These are phyloP conservation scores for Wasmannia auropunctata DNA, from an alignment of 1,140 invertebrate species.

Conservation along the genomic window DNA sequence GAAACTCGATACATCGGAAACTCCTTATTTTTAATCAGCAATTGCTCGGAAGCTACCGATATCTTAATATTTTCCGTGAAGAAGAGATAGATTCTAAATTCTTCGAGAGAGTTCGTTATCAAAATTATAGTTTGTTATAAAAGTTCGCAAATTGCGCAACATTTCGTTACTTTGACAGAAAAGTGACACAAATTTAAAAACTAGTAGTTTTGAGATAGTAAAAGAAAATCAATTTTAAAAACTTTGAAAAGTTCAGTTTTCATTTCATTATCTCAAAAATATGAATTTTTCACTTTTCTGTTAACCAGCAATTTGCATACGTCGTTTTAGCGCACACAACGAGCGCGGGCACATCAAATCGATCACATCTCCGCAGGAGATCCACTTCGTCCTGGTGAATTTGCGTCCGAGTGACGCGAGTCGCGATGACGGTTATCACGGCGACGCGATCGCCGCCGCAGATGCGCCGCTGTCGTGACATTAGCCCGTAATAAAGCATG, in stretches of 20 bases:
- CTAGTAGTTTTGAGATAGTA: too few relatives aligned
- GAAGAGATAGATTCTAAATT: not conserved
- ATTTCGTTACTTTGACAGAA: too few relatives aligned
- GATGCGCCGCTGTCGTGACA: slow-evolving; percentile 77
- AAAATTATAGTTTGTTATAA: not conserved
- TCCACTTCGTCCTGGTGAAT: slow-evolving; percentile 56
- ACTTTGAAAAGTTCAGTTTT: too few relatives aligned
- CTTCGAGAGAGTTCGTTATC: not conserved
- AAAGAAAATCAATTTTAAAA: too few relatives aligned
- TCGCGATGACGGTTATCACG: slow-evolving; percentile 60
- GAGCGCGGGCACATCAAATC: not conserved
- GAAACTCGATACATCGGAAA: not conserved
- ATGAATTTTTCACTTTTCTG: too few relatives aligned
- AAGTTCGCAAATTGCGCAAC: not conserved
- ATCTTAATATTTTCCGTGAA: not conserved
- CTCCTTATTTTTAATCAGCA: not conserved
- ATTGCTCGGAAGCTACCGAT: not conserved
- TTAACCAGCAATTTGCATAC: too few relatives aligned
- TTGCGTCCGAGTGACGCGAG: slow-evolving; percentile 25
- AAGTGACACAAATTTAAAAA: too few relatives aligned
- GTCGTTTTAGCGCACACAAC: not conserved
- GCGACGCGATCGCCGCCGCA: slow-evolving; percentile 65
- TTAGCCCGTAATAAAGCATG: slow-evolving; percentile 81
- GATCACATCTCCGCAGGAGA: slow-evolving; percentile 13
- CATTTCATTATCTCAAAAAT: too few relatives aligned